Conservation (phyloP, 1,140 invertebrate genomes). For the Neotoxoptera formosana region DNA sequence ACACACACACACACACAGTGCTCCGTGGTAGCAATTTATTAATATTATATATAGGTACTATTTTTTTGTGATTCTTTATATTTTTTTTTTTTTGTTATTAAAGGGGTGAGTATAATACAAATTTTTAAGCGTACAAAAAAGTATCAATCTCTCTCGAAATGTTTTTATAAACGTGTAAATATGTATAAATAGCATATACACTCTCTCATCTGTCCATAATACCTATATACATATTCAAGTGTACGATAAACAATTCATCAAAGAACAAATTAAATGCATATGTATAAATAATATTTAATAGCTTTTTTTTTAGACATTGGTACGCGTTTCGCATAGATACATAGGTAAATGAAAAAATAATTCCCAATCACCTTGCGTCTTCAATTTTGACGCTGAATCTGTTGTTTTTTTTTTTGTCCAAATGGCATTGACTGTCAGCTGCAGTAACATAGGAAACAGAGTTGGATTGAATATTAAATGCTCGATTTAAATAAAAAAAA, state of each 20-base stretch:
- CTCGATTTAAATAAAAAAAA: neutral
- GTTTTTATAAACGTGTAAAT: neutral
- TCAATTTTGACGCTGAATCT: neutral
- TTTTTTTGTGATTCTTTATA: too few relatives aligned
- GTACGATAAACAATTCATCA: neutral
- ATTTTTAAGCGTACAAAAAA: neutral
- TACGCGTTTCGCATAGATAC: neutral
- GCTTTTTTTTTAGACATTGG: neutral
- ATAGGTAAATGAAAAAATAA: neutral
- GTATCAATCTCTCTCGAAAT: neutral
- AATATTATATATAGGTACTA: neutral
- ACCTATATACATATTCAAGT: neutral
- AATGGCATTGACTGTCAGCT: neutral
- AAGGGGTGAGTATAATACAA: neutral
- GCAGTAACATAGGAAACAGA: neutral
- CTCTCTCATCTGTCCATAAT: neutral
- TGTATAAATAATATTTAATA: neutral
- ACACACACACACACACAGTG: neutral
- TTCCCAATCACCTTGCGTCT: neutral
- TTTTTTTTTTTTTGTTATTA: neutral
- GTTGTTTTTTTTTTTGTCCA: neutral
- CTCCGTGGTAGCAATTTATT: neutral
- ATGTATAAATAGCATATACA: neutral
- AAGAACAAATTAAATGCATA: neutral
- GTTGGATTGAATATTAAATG: neutral